These are phyloP conservation scores for Drosophila pegasa DNA, from an alignment of 2,888 invertebrate genomes.

Conservation along the genomic window DNA sequence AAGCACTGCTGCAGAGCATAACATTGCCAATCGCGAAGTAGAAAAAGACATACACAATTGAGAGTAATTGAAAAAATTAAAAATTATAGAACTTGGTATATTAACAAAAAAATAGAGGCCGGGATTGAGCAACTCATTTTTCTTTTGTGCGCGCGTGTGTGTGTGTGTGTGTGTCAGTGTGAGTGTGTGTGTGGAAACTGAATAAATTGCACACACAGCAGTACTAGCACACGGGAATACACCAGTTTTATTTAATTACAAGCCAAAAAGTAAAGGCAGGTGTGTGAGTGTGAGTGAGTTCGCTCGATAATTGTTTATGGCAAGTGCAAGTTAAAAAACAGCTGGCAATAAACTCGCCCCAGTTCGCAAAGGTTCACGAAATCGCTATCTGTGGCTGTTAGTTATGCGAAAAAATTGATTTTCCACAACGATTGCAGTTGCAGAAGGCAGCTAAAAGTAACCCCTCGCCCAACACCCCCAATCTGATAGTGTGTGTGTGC, in stretches of 20 bases:
- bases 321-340: slow-evolving; percentile 41
- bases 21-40: slow-evolving; percentile 66
- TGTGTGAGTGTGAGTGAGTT: slow-evolving; percentile 33
- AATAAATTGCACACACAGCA: slow-evolving; percentile 52
- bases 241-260: slow-evolving; percentile 69
- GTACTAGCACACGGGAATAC: slow-evolving; percentile 53
- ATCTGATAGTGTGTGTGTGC: slow-evolving; percentile 18
- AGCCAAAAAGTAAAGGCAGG: slow-evolving; percentile 43
- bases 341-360: slow-evolving; percentile 35
- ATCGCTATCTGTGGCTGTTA: slow-evolving; percentile 29
- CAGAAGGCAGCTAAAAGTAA: slow-evolving; percentile 52
- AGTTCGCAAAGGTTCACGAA: slow-evolving; percentile 29
- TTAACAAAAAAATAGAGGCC: slow-evolving; percentile 16
- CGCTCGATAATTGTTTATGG: slow-evolving; percentile 42
- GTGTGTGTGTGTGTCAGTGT: slow-evolving; percentile 50
- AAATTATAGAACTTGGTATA: slow-evolving; percentile 28
- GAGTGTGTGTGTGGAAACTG: slow-evolving; percentile 55
- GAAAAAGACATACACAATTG: slow-evolving; percentile 58
- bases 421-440: slow-evolving; percentile 75
- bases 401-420: slow-evolving; percentile 73
- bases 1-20: slow-evolving; percentile 39
- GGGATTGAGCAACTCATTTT: slow-evolving; percentile 40
- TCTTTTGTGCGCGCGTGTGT: slow-evolving; percentile 24
- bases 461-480: slow-evolving; percentile 45
- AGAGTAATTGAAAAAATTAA: slow-evolving; percentile 42